Conservation (phyloP, 2,888 invertebrate genomes). For the Anodontia alba region DNA sequence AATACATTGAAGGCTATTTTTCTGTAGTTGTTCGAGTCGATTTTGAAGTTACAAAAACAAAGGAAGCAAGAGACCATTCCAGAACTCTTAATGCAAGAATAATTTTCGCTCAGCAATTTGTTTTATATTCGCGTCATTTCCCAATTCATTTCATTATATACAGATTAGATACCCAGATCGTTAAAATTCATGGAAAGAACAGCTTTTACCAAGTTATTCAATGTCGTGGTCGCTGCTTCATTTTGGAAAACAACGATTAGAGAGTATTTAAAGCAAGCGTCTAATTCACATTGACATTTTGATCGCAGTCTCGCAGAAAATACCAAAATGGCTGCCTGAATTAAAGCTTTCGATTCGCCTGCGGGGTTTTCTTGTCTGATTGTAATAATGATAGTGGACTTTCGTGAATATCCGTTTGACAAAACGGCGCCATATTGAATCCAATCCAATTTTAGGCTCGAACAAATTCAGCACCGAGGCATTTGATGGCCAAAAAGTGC, state of each 20-base stretch:
- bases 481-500: conserved; percentile 15
- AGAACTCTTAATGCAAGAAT: no score
- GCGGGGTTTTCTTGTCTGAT: conserved; percentile 49
- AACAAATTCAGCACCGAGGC: conserved; percentile 22
- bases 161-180: not conserved
- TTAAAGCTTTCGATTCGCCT: conserved; percentile 60
- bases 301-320: conserved; percentile 42
- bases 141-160: not conserved
- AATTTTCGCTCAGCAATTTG: not conserved
- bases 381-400: conserved; percentile 52
- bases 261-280: conserved; percentile 44
- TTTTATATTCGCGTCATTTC: not conserved
- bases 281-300: conserved; percentile 57
- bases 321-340: conserved; percentile 51
- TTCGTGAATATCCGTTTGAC: conserved; percentile 52
- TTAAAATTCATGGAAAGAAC: conserved; percentile 12
- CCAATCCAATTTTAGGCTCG: conserved; percentile 54
- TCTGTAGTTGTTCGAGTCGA: no score
- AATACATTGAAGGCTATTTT: no score
- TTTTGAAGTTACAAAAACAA: no score
- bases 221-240: not conserved
- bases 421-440: conserved; percentile 52
- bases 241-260: not conserved
- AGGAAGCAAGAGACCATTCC: no score
- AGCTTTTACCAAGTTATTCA: not conserved